phyloP scores from a whole-genome alignment of 2,888 invertebrate species.

The Aricia artaxerxes region DNA sequence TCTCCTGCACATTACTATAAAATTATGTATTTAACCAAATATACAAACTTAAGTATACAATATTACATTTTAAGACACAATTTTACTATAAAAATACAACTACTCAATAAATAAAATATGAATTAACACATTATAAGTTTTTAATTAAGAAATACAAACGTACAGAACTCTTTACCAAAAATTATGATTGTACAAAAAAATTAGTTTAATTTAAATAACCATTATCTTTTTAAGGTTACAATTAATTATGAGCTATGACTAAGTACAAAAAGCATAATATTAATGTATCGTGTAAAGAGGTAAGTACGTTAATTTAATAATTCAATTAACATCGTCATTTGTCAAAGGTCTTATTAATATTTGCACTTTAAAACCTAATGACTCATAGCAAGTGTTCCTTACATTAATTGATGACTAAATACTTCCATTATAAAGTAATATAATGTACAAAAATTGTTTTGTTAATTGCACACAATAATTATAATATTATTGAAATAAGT shows the following conservation, averaged over 20 bases:
- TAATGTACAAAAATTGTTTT: neutral
- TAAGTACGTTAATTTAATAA: neutral
- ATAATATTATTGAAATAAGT: neutral
- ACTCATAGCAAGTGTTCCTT: neutral
- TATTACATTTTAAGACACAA: no score
- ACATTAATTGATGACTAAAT: slow-evolving; percentile 8
- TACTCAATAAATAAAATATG: no score
- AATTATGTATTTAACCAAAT: no score
- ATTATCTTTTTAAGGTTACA: neutral
- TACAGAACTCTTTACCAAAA: neutral
- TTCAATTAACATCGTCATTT: slow-evolving; percentile 4
- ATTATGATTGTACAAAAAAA: neutral
- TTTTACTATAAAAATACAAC: no score
- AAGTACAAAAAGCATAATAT: neutral
- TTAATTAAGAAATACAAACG: neutral
- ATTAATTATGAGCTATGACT: slow-evolving; percentile 1
- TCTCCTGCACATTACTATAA: no score
- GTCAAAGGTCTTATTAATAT: slow-evolving; percentile 2
- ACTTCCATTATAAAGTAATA: neutral
- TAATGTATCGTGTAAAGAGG: neutral
- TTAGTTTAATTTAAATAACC: neutral
- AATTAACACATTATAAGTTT: no score
- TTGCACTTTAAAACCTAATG: slow-evolving; percentile 19
- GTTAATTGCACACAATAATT: neutral
- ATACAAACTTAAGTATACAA: no score